Base-by-base conservation (phyloP, 2,113 vertebrate species). In the Sinocyclocheilus rhinocerous region DNA sequence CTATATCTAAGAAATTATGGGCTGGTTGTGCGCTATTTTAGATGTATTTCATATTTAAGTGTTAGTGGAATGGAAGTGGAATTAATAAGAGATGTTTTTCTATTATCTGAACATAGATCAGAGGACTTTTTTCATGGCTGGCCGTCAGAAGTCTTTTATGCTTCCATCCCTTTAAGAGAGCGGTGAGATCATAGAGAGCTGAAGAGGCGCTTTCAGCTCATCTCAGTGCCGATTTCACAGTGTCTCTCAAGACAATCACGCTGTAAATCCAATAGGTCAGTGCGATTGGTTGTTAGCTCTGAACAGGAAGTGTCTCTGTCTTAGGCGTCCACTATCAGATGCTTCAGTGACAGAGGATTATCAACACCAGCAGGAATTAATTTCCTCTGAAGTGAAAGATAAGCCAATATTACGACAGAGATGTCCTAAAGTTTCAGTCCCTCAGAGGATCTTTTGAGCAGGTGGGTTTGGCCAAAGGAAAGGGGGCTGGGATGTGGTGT, bases 391-490 rank as follows among this genome's bases (percentile, higher is more conserved):
- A 81, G 52, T 59, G 63, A 59, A 72, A 86, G 65, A 83, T 36
- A 55, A 83, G 45, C n/a, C 22, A 0, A n/a, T 45, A 63, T 81
- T 36, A 81, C 0, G 7, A 9, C 61, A 39, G 7, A 24, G 48
- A 36, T 39, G 50, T 73, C 69, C 69, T 42, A 73, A 57, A 73
- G 50, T 84, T 84, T 73, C 29, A 18, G 20, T 26, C 6, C 50
- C n/a, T 59, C 33, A 42, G 57, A 84, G 33, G 33, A 24, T 75
- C 6, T 15, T 50, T 59, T 73, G 29, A 48, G 36, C 89, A 92
- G 92, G 89, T 92, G 92, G 91, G 57, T 59, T 22, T 7, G 24
- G 70, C 48, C 36, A 76, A 78, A 86, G 83, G 86, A 88, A 81
- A 88, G 84, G 89, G 83, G 86, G 85, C 69, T 50, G 80, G 69